Percentiles rank a stretch among this genome's conserved stretches.
Conservation (phyloP, 2,888 invertebrate species). For the Microctonus brassicae region DNA sequence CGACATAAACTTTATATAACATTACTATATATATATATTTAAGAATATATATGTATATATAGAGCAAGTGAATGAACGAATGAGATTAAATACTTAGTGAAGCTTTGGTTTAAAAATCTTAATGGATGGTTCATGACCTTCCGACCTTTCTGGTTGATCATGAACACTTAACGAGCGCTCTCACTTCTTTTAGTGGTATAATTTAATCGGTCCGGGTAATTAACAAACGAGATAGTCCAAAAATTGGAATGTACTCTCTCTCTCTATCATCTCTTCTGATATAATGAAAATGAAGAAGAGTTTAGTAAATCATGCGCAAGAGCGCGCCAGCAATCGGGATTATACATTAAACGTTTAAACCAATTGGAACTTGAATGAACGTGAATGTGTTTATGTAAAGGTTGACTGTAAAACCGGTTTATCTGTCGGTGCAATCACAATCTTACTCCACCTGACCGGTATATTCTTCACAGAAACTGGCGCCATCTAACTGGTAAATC, state of each 20-base stretch:
- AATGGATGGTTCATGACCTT: constrained; percentile 4
- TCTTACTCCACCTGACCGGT: neutral
- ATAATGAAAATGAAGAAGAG: neutral
- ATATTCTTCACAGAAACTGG: neutral
- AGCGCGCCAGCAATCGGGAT: neutral
- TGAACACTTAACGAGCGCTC: neutral
- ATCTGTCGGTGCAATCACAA: neutral
- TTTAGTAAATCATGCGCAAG: constrained; percentile 1
- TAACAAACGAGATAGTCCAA: neutral
- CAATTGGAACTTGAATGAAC: constrained; percentile 14
- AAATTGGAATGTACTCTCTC: neutral
- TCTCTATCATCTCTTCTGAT: neutral
- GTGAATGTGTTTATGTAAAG: neutral
- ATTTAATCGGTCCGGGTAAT: constrained; percentile 5
- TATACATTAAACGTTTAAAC: neutral
- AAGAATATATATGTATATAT: too few relatives aligned
- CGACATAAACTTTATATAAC: neutral
- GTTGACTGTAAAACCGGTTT: neutral
- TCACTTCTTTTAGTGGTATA: constrained; percentile 10
- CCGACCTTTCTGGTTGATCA: constrained; percentile 4
- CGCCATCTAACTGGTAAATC: neutral
- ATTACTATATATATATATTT: too few relatives aligned
- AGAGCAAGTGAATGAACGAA: neutral
- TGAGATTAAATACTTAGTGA: neutral
- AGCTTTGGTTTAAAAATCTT: constrained; percentile 10